phyloP scores from a whole-genome alignment of 2,888 invertebrate species.

The Harpalus rufipes region DNA sequence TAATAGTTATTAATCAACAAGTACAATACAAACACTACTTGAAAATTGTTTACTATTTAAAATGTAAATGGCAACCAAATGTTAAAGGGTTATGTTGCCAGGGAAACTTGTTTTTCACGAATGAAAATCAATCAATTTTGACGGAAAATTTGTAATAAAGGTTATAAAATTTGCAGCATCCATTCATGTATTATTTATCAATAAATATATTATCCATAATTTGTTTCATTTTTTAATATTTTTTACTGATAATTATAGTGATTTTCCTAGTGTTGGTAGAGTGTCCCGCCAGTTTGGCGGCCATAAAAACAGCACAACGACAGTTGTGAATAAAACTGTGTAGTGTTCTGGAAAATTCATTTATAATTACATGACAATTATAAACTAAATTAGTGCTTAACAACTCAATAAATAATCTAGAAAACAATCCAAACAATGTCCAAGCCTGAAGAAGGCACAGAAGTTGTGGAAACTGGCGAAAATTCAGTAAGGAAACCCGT shows the following conservation, averaged over 20 bases:
- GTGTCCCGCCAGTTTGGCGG: constrained; percentile 60
- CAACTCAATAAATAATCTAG: constrained; percentile 4
- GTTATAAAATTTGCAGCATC: background rate
- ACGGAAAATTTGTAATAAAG: background rate
- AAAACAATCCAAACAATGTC: constrained; percentile 71
- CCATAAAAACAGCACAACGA: constrained; percentile 43
- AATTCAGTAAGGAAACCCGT: constrained; percentile 74
- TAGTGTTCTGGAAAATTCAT: constrained; percentile 17
- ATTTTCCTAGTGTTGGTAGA: constrained; percentile 15
- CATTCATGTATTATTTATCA: background rate
- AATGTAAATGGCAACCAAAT: constrained; percentile 59
- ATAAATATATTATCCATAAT: background rate
- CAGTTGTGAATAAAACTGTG: background rate
- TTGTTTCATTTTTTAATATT: background rate
- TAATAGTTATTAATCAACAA: constrained; percentile 36
- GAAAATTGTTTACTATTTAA: constrained; percentile 61
- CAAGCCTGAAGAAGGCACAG: constrained; percentile 73
- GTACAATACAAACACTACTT: constrained; percentile 45
- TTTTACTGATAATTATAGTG: background rate
- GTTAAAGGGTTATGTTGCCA: constrained; percentile 20
- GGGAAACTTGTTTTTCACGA: constrained; percentile 17
- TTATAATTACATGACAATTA: constrained; percentile 21
- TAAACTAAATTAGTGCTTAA: constrained; percentile 6
- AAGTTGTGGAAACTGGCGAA: constrained; percentile 75
- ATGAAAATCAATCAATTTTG: constrained; percentile 14